Conservation (phyloP, 1,140 invertebrate genomes). For the Oncopodura yosiiana region DNA sequence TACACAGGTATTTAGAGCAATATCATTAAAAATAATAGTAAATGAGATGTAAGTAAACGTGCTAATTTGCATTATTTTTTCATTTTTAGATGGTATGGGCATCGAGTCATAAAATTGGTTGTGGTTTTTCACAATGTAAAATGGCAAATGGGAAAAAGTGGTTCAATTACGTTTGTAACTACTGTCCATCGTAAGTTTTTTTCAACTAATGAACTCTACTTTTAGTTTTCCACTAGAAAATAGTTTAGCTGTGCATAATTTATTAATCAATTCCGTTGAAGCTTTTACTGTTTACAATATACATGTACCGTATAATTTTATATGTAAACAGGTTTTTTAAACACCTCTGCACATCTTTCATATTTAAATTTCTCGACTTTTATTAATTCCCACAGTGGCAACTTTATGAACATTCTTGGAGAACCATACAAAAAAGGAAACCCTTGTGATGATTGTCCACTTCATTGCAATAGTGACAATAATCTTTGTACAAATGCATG, state of each 20-base stretch:
- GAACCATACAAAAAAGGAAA: conserved; percentile 55
- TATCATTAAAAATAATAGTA: conserved; percentile 3
- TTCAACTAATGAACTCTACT: too few species aligned
- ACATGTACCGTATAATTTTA: too few species aligned
- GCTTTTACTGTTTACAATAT: too few species aligned
- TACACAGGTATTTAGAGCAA: conserved; percentile 52
- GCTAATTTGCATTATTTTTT: background rate
- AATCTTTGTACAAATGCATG: conserved; percentile 66
- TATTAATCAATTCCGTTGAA: too few species aligned
- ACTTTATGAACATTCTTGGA: conserved; percentile 50
- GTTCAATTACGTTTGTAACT: conserved; percentile 78
- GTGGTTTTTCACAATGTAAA: conserved; percentile 59
- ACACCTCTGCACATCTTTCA: too few species aligned
- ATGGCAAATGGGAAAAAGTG: conserved; percentile 49
- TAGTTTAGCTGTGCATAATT: too few species aligned
- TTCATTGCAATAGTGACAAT: conserved; percentile 49
- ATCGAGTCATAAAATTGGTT: conserved; percentile 63
- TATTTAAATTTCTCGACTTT: too few species aligned
- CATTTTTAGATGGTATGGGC: conserved; percentile 57
- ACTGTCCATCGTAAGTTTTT: conserved; percentile 65
- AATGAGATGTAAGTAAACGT: too few species aligned
- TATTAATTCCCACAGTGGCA: conserved; percentile 67
- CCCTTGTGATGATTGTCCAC: conserved; percentile 53
- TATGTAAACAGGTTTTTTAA: too few species aligned
- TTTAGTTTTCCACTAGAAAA: too few species aligned